phyloP scores from a whole-genome alignment of 2,797 vertebrate species.

The Botia almorhae region DNA sequence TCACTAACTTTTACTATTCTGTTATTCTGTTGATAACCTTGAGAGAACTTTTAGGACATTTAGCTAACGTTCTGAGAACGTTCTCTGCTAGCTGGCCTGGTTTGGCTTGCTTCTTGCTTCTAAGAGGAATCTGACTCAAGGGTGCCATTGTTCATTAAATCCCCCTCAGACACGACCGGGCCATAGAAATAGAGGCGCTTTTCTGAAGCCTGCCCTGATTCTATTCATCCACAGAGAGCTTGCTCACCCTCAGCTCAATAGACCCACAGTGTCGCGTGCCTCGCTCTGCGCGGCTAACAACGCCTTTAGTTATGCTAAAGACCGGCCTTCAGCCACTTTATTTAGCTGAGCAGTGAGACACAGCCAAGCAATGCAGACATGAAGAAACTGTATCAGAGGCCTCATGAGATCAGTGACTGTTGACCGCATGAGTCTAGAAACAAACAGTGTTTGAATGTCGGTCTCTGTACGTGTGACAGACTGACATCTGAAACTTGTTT shows the following conservation, averaged over 20 bases:
- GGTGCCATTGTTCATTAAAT: constrained; percentile 47
- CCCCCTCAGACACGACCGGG: constrained; percentile 35
- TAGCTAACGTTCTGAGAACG: no score
- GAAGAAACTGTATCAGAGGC: background rate
- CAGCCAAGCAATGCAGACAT: constrained; percentile 5
- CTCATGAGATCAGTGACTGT: constrained; percentile 11
- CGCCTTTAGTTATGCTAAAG: constrained; percentile 40
- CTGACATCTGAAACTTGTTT: background rate
- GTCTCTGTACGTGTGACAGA: background rate
- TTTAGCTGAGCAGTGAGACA: constrained; percentile 21
- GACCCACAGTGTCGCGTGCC: constrained; percentile 46
- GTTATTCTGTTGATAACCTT: no score
- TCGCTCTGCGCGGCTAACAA: constrained; percentile 9
- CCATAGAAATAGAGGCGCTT: constrained; percentile 32
- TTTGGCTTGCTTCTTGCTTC: constrained; percentile 10
- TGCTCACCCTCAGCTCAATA: constrained; percentile 37
- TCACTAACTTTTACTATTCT: no score
- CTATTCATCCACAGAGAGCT: constrained; percentile 20
- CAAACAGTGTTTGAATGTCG: background rate
- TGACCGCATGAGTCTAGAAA: constrained; percentile 13
- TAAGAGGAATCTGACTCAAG: constrained; percentile 43
- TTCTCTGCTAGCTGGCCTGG: background rate
- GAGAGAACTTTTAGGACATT: no score
- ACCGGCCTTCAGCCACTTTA: constrained; percentile 23
- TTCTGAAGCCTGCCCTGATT: constrained; percentile 19